Conservation (phyloP, 2,888 invertebrate species). For the Prostheceraeus crozeri region DNA sequence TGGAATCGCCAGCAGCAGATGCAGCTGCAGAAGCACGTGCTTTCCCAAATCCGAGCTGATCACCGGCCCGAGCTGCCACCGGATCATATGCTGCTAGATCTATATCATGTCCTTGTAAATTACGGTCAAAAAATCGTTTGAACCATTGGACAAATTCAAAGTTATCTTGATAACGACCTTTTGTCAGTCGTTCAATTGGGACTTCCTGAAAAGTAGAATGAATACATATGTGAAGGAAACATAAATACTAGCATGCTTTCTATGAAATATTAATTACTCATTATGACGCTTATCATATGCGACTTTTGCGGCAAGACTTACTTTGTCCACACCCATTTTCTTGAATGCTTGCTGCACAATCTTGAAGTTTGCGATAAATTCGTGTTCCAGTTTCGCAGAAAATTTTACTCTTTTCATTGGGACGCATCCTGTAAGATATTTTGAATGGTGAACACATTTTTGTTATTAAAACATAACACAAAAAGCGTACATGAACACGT, state of each 20-base stretch:
- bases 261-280: too few relatives aligned
- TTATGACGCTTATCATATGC: too few relatives aligned
- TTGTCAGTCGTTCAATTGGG: constrained; percentile 95
- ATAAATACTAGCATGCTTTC: too few relatives aligned
- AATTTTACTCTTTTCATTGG: constrained; percentile 23
- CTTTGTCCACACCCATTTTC: constrained; percentile 96
- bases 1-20: too few relatives aligned
- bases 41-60: too few relatives aligned
- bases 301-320: too few relatives aligned
- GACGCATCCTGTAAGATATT: constrained; percentile 2
- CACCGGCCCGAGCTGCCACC: constrained; percentile 73
- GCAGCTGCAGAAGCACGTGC: too few relatives aligned
- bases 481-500: too few relatives aligned
- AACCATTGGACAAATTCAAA: constrained; percentile 99
- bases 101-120: constrained; percentile 83
- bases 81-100: constrained; percentile 93
- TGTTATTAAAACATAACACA: too few relatives aligned
- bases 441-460: too few relatives aligned
- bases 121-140: constrained; percentile 99
- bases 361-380: constrained; percentile 98
- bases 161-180: constrained; percentile 99
- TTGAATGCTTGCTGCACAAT: constrained; percentile 89
- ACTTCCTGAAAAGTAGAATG: constrained; percentile 84
- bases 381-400: constrained; percentile 96
- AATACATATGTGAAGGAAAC: too few relatives aligned